phyloP scores from a whole-genome alignment of 2,888 invertebrate species.

The Drosophila suboccidentalis region DNA sequence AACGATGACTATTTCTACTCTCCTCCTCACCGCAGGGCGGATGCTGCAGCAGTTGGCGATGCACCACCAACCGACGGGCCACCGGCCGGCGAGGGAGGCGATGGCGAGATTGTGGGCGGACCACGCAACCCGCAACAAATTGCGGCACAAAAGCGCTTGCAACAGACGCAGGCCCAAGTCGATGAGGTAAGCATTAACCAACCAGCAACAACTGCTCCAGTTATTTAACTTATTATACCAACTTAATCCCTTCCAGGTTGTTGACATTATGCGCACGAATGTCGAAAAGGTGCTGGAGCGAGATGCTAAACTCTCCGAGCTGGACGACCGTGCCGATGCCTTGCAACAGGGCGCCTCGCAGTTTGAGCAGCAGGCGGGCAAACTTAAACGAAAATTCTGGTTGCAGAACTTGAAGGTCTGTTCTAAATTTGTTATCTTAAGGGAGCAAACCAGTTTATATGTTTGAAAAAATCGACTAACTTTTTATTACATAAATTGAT shows the following conservation, averaged over 20 bases:
- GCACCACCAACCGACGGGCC: constrained; percentile 88
- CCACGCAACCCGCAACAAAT: constrained; percentile 94
- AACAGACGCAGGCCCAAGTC: constrained; percentile 94
- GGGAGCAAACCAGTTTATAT: too few species aligned
- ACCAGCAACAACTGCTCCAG: background rate
- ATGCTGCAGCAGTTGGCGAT: constrained; percentile 84
- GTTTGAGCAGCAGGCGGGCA: constrained; percentile 98
- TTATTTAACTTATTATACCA: background rate
- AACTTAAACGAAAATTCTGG: constrained; percentile 98
- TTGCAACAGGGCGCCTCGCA: constrained; percentile 97
- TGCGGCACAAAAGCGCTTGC: constrained; percentile 92
- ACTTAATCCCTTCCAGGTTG: constrained; percentile 87
- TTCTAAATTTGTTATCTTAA: background rate
- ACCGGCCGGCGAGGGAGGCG: constrained; percentile 89
- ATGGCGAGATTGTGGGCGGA: constrained; percentile 93
- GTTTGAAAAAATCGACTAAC: too few species aligned
- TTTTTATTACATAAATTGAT: too few species aligned
- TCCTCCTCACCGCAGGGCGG: constrained; percentile 75
- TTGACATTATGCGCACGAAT: constrained; percentile 97
- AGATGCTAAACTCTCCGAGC: constrained; percentile 97
- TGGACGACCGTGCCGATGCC: constrained; percentile 98
- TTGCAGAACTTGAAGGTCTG: constrained; percentile 96
- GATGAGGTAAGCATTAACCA: constrained; percentile 88
- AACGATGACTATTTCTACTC: constrained; percentile 11
- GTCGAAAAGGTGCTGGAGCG: constrained; percentile 98